These are phyloP conservation scores for Ammospiza nelsoni DNA, from an alignment of 2,113 vertebrate species.

Conservation along the genomic window DNA sequence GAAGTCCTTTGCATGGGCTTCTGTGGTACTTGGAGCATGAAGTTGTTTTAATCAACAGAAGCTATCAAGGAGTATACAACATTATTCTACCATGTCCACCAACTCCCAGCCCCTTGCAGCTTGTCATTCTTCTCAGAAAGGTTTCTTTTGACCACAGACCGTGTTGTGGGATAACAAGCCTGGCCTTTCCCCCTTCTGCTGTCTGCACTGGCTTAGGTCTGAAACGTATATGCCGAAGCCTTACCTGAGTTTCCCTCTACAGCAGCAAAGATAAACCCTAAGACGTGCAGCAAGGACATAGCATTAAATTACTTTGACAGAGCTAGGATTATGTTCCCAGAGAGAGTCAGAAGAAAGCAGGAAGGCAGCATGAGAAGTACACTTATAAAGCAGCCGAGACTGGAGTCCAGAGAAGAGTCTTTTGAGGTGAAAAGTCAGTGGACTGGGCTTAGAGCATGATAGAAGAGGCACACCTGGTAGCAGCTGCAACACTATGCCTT, in stretches of 20 bases:
- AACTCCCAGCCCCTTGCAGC: background rate
- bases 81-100: background rate
- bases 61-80: background rate
- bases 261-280: constrained; percentile 10
- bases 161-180: background rate
- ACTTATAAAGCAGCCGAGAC: background rate
- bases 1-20: background rate
- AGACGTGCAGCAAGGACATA: background rate
- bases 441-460: background rate
- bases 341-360: background rate
- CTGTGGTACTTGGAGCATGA: background rate
- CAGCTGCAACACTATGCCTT: background rate
- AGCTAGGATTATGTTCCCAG: background rate
- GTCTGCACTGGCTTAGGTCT: background rate
- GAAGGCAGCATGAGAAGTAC: background rate
- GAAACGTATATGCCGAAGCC: background rate
- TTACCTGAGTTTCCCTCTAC: background rate
- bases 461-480: background rate
- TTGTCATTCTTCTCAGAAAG: background rate
- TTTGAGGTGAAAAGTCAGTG: background rate
- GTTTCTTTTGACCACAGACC: background rate
- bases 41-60: background rate
- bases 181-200: background rate
- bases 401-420: background rate
- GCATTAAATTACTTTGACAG: constrained; percentile 55